Conservation (phyloP, 2,888 invertebrate species). For the Tribolium freemani region DNA sequence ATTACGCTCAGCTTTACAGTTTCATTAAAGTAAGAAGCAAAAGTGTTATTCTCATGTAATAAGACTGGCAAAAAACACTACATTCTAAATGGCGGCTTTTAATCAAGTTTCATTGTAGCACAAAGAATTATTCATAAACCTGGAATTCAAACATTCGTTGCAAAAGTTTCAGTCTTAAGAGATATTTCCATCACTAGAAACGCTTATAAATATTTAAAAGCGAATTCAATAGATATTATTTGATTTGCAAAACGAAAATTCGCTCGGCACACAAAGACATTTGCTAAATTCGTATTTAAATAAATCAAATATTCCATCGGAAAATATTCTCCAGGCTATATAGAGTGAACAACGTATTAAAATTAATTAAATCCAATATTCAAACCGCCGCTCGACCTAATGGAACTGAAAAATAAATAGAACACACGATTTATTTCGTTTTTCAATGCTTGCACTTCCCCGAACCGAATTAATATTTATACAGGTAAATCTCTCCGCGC, state of each 20-base stretch:
- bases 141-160: slow-evolving; percentile 9
- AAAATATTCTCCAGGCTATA: slow-evolving; percentile 4
- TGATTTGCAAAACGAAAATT: slow-evolving; percentile 17
- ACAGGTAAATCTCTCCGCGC: background rate
- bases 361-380: slow-evolving; percentile 20
- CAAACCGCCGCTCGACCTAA: slow-evolving; percentile 2
- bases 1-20: background rate
- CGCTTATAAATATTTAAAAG: slow-evolving; percentile 19
- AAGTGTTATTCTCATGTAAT: slow-evolving; percentile 1
- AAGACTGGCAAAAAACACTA: background rate
- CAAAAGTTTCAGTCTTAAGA: slow-evolving; percentile 7
- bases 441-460: background rate
- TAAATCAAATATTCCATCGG: background rate
- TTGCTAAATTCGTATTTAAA: slow-evolving; percentile 5
- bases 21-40: background rate
- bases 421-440: slow-evolving; percentile 3
- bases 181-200: slow-evolving; percentile 1
- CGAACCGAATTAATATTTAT: background rate
- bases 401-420: slow-evolving; percentile 5
- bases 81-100: slow-evolving; percentile 8
- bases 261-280: background rate
- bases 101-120: slow-evolving; percentile 20
- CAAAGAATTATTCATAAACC: slow-evolving; percentile 12
- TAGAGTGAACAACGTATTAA: background rate
- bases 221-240: slow-evolving; percentile 11